Base-by-base conservation (phyloP, 2,888 invertebrate species). In the Lymantria monacha region DNA sequence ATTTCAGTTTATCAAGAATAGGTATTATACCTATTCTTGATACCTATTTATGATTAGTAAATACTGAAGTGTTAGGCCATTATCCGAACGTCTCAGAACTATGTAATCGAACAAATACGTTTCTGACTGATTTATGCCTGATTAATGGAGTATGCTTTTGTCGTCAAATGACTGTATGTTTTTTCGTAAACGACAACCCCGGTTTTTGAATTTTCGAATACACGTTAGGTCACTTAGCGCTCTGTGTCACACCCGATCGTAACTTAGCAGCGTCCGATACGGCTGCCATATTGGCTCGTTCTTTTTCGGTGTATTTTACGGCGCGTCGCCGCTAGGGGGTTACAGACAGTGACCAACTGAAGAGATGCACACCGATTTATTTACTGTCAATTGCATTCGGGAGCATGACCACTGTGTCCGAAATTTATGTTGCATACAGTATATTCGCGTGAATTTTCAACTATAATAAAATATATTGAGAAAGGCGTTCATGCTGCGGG, bases 161-260 rank as follows among this genome's bases (percentile, higher is more conserved):
- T 65, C 72, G 65, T 75, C 72, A 69, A 76, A 77, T 74, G 70
- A 60, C 61, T 59, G 62, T 76, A 66, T 81, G 74, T 82, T 63
- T 80, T 81, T 75, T 59, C 63, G 69, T 70, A 74, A 77, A 72
- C 69, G 73, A 74, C 76, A 79, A 79, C 75, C 75, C 74, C 69
- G 66, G 73, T 79, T 84, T 87, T 86, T 77, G 72, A 81, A 81
- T 81, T 83, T 83, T 85, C 80, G 66, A 76, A 83, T 84, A 91
- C 90, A 90, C 84, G 89, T 85, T 88, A 88, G 88, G 74, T 87
- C 90, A 91, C 83, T 91, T 91, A 91, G 82, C 79, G 82, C 69
- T 67, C 75, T 79, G 73, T 89, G 87, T 88, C 81, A 78, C 76
- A 65, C 63, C 61, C 73, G 81, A 77, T 83, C 83, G 87, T 86